phyloP scores from a whole-genome alignment of 2,797 vertebrate genomes.

The Apodemus agrarius region DNA sequence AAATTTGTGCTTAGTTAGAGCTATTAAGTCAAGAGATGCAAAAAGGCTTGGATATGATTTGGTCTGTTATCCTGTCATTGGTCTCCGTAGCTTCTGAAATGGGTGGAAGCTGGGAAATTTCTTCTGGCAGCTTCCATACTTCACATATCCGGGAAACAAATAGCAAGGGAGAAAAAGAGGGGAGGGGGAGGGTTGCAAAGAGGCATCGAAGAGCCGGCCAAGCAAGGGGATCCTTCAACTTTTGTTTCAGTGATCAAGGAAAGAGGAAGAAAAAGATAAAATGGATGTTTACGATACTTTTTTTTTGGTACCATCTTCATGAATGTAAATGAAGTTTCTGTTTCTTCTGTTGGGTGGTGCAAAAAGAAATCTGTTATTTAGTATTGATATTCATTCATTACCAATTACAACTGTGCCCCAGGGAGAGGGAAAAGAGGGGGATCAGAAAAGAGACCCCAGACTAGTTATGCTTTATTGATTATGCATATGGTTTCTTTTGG shows the following conservation, averaged over 20 bases:
- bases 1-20: conserved; percentile 53
- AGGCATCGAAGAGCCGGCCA: too few relatives aligned
- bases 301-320: neutral
- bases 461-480: neutral
- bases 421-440: neutral
- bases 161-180: neutral
- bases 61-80: neutral
- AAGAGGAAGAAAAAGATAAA: neutral
- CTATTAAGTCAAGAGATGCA: conserved; percentile 72
- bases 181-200: neutral
- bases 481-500: neutral
- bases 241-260: neutral
- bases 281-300: neutral
- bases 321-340: neutral
- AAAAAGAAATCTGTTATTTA: neutral
- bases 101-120: conserved; percentile 10
- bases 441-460: neutral
- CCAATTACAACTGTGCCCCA: neutral
- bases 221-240: neutral
- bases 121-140: neutral
- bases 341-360: neutral
- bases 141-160: neutral
- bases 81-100: neutral
- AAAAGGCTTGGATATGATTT: conserved; percentile 46
- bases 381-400: neutral